phyloP scores from a whole-genome alignment of 1,140 invertebrate species.

The Homalodisca vitripennis region DNA sequence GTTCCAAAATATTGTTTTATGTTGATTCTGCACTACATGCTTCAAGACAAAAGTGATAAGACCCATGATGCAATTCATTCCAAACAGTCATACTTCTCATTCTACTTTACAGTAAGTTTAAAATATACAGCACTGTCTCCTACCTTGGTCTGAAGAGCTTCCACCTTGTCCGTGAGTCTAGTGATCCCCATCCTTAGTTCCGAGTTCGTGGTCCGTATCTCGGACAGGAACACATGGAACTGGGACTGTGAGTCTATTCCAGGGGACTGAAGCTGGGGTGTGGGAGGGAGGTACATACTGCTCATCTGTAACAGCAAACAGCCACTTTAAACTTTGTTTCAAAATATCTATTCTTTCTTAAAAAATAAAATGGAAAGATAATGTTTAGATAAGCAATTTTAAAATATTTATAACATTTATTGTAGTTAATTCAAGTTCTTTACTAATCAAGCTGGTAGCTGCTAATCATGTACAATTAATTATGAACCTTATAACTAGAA shows the following conservation, averaged over 20 bases:
- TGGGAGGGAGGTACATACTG: neutral
- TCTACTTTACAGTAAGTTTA: neutral
- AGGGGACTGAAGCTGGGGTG: neutral
- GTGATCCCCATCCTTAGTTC: slow-evolving; percentile 52
- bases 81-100: neutral
- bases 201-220: slow-evolving; percentile 49
- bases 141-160: slow-evolving; percentile 50
- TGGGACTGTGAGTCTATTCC: slow-evolving; percentile 23
- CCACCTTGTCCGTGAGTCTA: slow-evolving; percentile 51
- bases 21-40: too few relatives aligned
- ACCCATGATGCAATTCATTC: neutral
- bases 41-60: too few relatives aligned
- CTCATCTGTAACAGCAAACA: slow-evolving; percentile 11
- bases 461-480: too few relatives aligned
- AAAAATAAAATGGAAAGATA: neutral
- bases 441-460: too few relatives aligned
- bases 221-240: slow-evolving; percentile 49
- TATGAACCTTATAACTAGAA: too few relatives aligned
- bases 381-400: neutral
- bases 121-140: neutral
- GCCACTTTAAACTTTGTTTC: neutral
- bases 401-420: too few relatives aligned
- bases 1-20: too few relatives aligned
- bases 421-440: too few relatives aligned
- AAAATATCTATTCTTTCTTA: neutral